Evolutionary conservation across 64 coral and sea anemone genomes (phyloP), one percentile per base, ranked within the genome.

Genomic region (Platygyra sinensis): DNA sequence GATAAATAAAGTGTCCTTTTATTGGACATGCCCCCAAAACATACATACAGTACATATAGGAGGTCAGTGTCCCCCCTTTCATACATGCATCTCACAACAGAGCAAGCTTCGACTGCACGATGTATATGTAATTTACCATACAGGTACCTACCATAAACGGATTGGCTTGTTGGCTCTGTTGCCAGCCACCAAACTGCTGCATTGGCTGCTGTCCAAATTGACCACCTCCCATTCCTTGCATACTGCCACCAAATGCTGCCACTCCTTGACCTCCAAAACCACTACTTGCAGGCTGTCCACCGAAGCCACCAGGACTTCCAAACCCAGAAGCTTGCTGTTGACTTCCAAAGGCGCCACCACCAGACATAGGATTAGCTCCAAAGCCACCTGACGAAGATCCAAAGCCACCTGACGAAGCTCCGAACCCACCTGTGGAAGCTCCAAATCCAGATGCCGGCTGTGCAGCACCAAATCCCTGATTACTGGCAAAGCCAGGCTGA

Each of bases 91-190:
- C 42, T 6, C 42, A 46, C 42, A 46, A n/a, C n/a, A n/a, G n/a
- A 46, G 4, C 3, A 5, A 46, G 42, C 42, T 46, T 46, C 42
- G 6, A 46, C 42, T 36, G 33, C 3, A 36, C 33, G 3, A 3
- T 36, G 33, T 36, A 36, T 3, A 46, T 46, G 42, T 46, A 46
- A 46, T 46, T 46, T 46, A 46, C 7, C 6, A 46, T 46, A 46
- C 42, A 46, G 4, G 14, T 32, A 80, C 94, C 67, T 89, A 99
- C 97, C 97, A 95, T 96, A 83, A 99, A 99, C 73, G 97, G 97
- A 59, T 99, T 99, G 42, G 93, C 72, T 10, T 99, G 97, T 49
- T 84, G 88, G 30, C 65, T 76, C 55, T 95, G 97, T 87, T 98
- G 96, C 94, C 97, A 93, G 10, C 97, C 91, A 30, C 94, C 90